Conservation (phyloP, 2,113 vertebrate genomes). For the Corvus hawaiiensis region DNA sequence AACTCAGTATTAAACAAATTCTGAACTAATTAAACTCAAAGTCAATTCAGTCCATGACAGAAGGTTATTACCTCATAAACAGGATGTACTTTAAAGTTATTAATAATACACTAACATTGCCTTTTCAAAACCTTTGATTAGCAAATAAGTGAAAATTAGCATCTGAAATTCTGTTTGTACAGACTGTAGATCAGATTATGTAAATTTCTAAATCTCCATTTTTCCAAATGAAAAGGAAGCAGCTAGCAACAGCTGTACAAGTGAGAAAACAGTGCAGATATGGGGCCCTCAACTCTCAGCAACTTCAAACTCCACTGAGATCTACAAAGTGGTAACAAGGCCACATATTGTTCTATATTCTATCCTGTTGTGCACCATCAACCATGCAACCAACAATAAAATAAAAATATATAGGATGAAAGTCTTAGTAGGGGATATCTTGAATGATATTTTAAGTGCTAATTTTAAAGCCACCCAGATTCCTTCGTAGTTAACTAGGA, state of each 20-base stretch:
- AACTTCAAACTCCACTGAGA: not conserved
- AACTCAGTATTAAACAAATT: conserved; percentile 50
- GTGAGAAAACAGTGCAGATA: not conserved
- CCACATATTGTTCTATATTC: not conserved
- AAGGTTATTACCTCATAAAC: conserved; percentile 62
- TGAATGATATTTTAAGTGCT: not conserved
- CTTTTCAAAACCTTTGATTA: conserved; percentile 61
- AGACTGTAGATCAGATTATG: conserved; percentile 58
- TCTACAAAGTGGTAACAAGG: not conserved
- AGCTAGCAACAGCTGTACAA: conserved; percentile 33
- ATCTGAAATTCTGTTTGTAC: conserved; percentile 56
- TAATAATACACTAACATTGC: conserved; percentile 60
- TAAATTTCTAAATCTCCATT: conserved; percentile 37
- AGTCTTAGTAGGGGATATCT: not conserved
- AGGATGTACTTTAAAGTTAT: conserved; percentile 65
- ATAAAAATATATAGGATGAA: not conserved
- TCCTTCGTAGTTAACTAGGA: not conserved
- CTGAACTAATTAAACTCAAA: conserved; percentile 54
- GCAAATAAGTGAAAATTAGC: conserved; percentile 59
- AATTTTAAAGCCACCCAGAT: not conserved
- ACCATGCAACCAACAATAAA: not conserved
- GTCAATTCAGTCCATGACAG: conserved; percentile 42
- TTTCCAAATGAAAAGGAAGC: conserved; percentile 31
- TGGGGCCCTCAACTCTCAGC: not conserved
- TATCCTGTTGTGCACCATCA: not conserved